Conservation (phyloP, 1,140 invertebrate species). For the Papilio xuthus region DNA sequence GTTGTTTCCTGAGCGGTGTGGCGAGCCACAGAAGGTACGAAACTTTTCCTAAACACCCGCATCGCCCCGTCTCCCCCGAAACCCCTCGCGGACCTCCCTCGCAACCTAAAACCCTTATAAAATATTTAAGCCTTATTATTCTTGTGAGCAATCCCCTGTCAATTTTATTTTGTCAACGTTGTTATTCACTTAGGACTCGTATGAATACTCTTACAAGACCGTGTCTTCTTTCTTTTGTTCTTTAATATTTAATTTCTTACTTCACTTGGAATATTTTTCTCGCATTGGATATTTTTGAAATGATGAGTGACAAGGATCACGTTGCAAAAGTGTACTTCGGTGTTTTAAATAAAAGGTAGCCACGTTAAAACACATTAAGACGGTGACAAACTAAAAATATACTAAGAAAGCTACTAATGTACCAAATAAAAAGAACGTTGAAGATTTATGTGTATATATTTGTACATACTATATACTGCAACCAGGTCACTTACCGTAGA, state of each 20-base stretch:
- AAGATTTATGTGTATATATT: no score
- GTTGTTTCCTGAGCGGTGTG: conserved; percentile 48
- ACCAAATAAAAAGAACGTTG: no score
- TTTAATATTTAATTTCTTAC: conserved; percentile 14
- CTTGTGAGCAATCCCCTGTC: conserved; percentile 45
- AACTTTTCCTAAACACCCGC: conserved; percentile 55
- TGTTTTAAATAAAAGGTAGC: not conserved
- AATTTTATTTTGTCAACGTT: conserved; percentile 45
- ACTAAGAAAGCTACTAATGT: not conserved
- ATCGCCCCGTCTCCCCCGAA: conserved; percentile 23
- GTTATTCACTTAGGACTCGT: conserved; percentile 33
- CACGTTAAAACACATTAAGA: not conserved
- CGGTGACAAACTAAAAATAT: not conserved
- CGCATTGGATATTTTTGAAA: not conserved
- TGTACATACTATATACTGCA: no score
- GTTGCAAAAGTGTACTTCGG: not conserved
- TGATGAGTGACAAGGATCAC: not conserved
- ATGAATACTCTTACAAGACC: conserved; percentile 3
- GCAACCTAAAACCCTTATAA: conserved; percentile 51
- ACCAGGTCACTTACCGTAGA: no score
- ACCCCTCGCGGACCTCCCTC: conserved; percentile 27
- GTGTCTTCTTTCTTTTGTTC: not conserved
- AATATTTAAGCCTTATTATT: conserved; percentile 63
- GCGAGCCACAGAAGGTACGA: conserved; percentile 47
- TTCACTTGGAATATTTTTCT: not conserved